Evolutionary conservation across 2,797 vertebrate genomes (phyloP).

Genomic region (Parauchenoglanis ngamensis): DNA sequence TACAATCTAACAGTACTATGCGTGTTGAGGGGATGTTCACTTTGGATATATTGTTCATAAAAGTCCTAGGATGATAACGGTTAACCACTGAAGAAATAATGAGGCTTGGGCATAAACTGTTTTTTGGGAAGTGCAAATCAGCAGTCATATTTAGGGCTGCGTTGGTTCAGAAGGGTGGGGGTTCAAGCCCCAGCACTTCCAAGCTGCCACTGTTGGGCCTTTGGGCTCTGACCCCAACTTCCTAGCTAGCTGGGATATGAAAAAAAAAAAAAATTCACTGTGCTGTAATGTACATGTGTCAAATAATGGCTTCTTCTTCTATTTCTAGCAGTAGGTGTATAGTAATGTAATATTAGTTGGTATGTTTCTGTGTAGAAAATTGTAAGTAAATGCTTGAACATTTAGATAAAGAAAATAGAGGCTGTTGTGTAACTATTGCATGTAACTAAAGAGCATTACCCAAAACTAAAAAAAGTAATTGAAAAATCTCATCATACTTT

Average conservation of each 20-base stretch:
- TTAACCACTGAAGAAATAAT: neutral
- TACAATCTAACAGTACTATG: neutral
- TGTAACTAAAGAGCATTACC: neutral
- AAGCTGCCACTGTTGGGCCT: too few relatives aligned
- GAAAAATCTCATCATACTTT: neutral
- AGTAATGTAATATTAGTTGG: neutral
- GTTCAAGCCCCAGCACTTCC: too few relatives aligned
- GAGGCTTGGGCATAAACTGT: neutral
- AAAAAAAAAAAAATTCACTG: too few relatives aligned
- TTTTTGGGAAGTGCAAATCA: neutral
- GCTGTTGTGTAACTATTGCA: neutral
- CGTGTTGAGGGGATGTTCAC: neutral
- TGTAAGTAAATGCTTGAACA: neutral
- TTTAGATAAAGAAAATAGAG: neutral
- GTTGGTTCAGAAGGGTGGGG: too few relatives aligned
- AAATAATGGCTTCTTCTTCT: too few relatives aligned
- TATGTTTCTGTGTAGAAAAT: neutral
- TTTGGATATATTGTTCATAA: neutral
- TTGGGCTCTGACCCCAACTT: too few relatives aligned
- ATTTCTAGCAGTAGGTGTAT: neutral
- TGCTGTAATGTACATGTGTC: too few relatives aligned
- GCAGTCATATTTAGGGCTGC: neutral
- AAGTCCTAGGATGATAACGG: neutral
- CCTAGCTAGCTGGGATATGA: too few relatives aligned
- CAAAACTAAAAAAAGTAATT: neutral